A percentile compares a stretch with the other conserved stretches of the same genome.
Evolutionary conservation across 30 jellyfish, hydroid and myxozoan genomes (phyloP).

Genomic region (Calvadosia cruxmelitensis): DNA sequence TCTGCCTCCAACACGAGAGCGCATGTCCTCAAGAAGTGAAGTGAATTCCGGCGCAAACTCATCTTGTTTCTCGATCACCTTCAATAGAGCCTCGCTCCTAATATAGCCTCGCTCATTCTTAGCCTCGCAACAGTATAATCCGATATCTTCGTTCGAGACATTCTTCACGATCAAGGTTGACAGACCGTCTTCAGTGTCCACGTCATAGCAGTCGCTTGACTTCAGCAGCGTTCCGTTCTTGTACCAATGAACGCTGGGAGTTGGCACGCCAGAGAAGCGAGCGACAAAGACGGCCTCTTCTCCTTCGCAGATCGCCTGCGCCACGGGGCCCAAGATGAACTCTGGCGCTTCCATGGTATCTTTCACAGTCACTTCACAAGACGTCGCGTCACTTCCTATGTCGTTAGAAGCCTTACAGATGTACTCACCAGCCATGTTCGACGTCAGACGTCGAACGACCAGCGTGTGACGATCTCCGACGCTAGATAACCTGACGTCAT

Average conservation of each 20-base stretch:
- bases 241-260: constrained; percentile 17
- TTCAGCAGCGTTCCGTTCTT: neutral
- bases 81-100: neutral
- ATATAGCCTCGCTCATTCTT: neutral
- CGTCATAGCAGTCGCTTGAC: neutral
- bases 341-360: neutral
- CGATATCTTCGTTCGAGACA: neutral
- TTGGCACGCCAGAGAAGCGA: constrained; percentile 2
- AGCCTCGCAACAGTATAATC: neutral
- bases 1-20: constrained; percentile 8
- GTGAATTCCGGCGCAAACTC: constrained; percentile 48
- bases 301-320: constrained; percentile 11
- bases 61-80: neutral
- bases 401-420: constrained; percentile 31
- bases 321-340: constrained; percentile 2
- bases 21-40: constrained; percentile 34
- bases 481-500: constrained; percentile 9
- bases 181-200: constrained; percentile 24
- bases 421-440: constrained; percentile 50
- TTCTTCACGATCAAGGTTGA: neutral
- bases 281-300: constrained; percentile 1
- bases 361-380: constrained; percentile 29
- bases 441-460: constrained; percentile 11
- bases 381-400: constrained; percentile 28
- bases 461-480: constrained; percentile 13